Percentiles rank a stretch among this genome's conserved stretches.
Conservation (phyloP, 30 jellyfish, hydroid and myxozoan genomes). For the Turritopsis rubra region DNA sequence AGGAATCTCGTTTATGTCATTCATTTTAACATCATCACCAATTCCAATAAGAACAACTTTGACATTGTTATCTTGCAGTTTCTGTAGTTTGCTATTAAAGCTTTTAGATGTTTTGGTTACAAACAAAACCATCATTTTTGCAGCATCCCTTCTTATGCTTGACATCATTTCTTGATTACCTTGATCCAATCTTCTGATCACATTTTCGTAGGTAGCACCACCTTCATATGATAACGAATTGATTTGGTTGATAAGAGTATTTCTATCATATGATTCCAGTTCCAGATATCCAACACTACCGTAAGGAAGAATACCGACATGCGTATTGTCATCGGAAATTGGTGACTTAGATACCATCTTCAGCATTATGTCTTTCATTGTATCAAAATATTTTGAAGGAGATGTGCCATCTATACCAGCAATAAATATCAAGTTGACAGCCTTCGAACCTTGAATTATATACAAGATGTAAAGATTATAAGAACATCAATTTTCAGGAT, state of each 20-base stretch:
- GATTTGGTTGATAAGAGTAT: not conserved
- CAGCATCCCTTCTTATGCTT: not conserved
- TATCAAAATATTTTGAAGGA: not conserved
- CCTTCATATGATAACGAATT: not conserved
- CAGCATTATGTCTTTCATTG: not conserved
- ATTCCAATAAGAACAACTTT: not conserved
- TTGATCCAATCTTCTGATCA: not conserved
- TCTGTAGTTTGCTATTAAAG: not conserved
- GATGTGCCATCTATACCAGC: not conserved
- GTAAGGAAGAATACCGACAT: not conserved
- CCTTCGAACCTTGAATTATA: not conserved
- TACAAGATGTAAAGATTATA: not conserved
- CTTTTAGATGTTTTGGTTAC: not conserved
- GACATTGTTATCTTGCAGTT: not conserved
- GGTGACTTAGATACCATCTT: not conserved
- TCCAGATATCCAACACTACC: not conserved
- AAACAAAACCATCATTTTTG: not conserved
- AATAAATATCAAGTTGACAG: not conserved
- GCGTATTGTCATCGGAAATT: not conserved
- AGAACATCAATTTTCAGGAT: too few relatives aligned
- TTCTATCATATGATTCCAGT: not conserved
- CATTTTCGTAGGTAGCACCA: not conserved
- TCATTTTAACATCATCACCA: not conserved
- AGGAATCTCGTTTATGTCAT: conserved; percentile 2
- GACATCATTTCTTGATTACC: not conserved